A percentile compares a stretch with the other conserved stretches of the same genome.
Evolutionary conservation across 2,113 vertebrate species (phyloP).

Genomic region (Spilogale gracilis): DNA sequence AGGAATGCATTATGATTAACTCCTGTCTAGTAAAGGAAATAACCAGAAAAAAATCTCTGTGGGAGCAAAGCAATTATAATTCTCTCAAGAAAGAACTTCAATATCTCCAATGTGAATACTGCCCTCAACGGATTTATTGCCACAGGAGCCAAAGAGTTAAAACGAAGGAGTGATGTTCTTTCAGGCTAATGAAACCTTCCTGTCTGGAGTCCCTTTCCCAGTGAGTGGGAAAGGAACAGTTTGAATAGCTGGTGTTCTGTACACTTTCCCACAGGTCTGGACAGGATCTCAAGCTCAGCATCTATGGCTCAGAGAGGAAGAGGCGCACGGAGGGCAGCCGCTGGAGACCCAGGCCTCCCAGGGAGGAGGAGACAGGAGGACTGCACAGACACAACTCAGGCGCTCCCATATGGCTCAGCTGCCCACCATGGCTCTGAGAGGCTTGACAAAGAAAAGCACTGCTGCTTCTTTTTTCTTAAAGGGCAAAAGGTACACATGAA

Average conservation of each 20-base stretch:
- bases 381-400: slow-evolving; percentile 74
- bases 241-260: slow-evolving; percentile 87
- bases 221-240: slow-evolving; percentile 87
- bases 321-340: slow-evolving; percentile 80
- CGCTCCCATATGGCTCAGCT: slow-evolving; percentile 66
- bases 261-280: slow-evolving; percentile 90
- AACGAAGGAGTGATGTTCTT: slow-evolving; percentile 79
- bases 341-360: slow-evolving; percentile 81
- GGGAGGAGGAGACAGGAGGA: slow-evolving; percentile 85
- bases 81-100: slow-evolving; percentile 76
- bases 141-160: slow-evolving; percentile 88
- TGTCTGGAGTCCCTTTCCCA: slow-evolving; percentile 90
- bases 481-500: not conserved
- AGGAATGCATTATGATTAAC: slow-evolving; percentile 58
- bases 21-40: slow-evolving; percentile 65
- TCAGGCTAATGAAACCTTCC: slow-evolving; percentile 87
- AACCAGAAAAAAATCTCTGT: slow-evolving; percentile 64
- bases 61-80: slow-evolving; percentile 78
- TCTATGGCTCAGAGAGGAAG: slow-evolving; percentile 86
- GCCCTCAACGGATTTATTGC: slow-evolving; percentile 66
- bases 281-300: slow-evolving; percentile 87
- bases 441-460: slow-evolving; percentile 46
- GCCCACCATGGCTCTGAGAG: slow-evolving; percentile 47
- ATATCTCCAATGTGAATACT: slow-evolving; percentile 64
- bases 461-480: not conserved